These are phyloP conservation scores for Epicauta chinensis DNA, from an alignment of 1,140 invertebrate genomes.

Conservation along the genomic window DNA sequence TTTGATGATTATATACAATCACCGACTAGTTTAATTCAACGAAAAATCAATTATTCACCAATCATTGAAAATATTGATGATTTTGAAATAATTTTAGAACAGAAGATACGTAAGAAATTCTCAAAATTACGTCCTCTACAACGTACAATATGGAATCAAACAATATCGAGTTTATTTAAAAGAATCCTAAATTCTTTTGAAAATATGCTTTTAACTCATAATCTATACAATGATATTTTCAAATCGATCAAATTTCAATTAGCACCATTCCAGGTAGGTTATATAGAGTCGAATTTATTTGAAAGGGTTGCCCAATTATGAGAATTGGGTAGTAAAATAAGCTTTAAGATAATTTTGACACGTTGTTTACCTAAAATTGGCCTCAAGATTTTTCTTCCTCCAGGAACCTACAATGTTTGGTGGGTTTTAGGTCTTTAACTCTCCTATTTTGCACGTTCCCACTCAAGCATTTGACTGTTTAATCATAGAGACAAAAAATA, in stretches of 20 bases:
- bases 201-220: background rate
- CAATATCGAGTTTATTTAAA: constrained; percentile 5
- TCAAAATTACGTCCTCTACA: constrained; percentile 26
- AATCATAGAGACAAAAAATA: too few relatives aligned
- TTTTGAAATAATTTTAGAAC: constrained; percentile 27
- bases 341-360: too few relatives aligned
- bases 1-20: constrained; percentile 25
- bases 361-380: too few relatives aligned
- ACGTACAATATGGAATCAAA: constrained; percentile 30
- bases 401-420: too few relatives aligned
- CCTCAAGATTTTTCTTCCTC: too few relatives aligned
- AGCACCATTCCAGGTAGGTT: background rate
- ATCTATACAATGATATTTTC: constrained; percentile 2
- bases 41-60: constrained; percentile 24
- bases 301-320: too few relatives aligned
- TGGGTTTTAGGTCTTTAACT: too few relatives aligned
- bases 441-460: too few relatives aligned
- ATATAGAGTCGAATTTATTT: too few relatives aligned
- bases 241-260: background rate
- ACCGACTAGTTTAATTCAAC: constrained; percentile 30
- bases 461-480: too few relatives aligned
- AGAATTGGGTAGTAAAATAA: too few relatives aligned
- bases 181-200: constrained; percentile 2
- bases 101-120: constrained; percentile 26
- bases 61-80: constrained; percentile 10